These are phyloP conservation scores for Bradypodion ventrale DNA, from an alignment of 2,797 vertebrate species.

Conservation along the genomic window DNA sequence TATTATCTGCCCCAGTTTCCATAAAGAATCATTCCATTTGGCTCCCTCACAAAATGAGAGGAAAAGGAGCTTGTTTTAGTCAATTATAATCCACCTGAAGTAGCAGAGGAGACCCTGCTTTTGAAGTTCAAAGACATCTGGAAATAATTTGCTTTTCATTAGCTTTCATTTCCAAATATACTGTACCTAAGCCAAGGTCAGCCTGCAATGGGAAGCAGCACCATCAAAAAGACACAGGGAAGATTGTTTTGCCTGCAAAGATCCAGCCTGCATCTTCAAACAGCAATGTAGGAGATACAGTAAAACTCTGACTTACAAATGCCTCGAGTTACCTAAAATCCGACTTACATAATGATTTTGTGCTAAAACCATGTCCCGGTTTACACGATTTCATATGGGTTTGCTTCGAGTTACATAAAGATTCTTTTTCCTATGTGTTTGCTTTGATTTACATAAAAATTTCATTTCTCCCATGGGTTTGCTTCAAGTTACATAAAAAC, in stretches of 20 bases:
- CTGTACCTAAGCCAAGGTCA: conserved; percentile 9
- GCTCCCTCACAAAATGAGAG: rapidly evolving
- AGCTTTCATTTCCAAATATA: not conserved
- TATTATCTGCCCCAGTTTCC: not conserved
- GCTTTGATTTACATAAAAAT: no score
- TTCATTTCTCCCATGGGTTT: no score
- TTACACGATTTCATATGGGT: no score
- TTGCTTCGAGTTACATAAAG: no score
- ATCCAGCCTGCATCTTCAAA: conserved; percentile 38
- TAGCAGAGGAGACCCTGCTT: not conserved
- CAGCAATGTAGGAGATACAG: no score
- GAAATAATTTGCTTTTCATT: conserved; percentile 27
- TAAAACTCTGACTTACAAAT: no score
- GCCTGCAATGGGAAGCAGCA: rapidly evolving
- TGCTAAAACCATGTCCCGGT: no score
- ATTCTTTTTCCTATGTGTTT: no score
- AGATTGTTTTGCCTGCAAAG: conserved; percentile 23
- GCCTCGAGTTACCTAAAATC: no score
- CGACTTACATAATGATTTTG: no score
- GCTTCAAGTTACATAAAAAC: no score
- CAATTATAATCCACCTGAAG: not conserved
- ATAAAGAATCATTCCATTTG: not conserved
- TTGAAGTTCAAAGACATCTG: conserved; percentile 40
- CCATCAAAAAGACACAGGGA: conserved; percentile 4
- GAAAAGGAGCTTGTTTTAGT: not conserved